Evolutionary conservation across 2,113 vertebrate species (phyloP).

Genomic region (Sebastes fasciatus): DNA sequence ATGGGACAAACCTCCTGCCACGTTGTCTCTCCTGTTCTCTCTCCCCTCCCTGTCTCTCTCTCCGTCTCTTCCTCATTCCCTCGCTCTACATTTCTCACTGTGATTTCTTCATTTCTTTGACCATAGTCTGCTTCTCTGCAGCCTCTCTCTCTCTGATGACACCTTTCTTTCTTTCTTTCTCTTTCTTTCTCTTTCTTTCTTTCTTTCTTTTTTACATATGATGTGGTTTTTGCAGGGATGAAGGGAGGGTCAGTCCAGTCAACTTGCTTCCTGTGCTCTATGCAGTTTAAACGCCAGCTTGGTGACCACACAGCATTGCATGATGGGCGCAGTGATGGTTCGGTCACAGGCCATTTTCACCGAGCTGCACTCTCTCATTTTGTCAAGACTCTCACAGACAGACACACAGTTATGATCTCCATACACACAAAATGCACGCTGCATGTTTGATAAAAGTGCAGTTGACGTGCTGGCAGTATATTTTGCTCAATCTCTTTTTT

Average conservation of each 20-base stretch:
- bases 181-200: neutral
- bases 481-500: neutral
- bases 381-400: slow-evolving; percentile 7
- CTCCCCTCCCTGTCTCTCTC: slow-evolving; percentile 52
- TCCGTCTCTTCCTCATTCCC: slow-evolving; percentile 66
- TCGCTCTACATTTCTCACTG: slow-evolving; percentile 46
- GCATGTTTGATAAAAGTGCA: neutral
- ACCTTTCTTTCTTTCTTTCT: slow-evolving; percentile 10
- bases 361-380: slow-evolving; percentile 44
- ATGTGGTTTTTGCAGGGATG: slow-evolving; percentile 68
- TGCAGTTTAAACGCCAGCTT: slow-evolving; percentile 69
- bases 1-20: slow-evolving; percentile 81
- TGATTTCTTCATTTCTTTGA: slow-evolving; percentile 11
- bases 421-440: neutral
- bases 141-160: slow-evolving; percentile 1
- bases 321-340: slow-evolving; percentile 42
- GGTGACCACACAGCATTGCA: slow-evolving; percentile 60
- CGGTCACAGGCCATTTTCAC: slow-evolving; percentile 47
- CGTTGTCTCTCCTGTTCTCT: slow-evolving; percentile 78
- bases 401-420: neutral
- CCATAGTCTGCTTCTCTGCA: slow-evolving; percentile 10
- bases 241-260: slow-evolving; percentile 63
- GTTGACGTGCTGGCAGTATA: neutral
- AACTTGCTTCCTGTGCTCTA: slow-evolving; percentile 64
- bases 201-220: slow-evolving; percentile 25